Evolutionary conservation across 2,113 vertebrate genomes (phyloP), one percentile per base, ranked within the genome.

Genomic region (Cavia aperea): DNA sequence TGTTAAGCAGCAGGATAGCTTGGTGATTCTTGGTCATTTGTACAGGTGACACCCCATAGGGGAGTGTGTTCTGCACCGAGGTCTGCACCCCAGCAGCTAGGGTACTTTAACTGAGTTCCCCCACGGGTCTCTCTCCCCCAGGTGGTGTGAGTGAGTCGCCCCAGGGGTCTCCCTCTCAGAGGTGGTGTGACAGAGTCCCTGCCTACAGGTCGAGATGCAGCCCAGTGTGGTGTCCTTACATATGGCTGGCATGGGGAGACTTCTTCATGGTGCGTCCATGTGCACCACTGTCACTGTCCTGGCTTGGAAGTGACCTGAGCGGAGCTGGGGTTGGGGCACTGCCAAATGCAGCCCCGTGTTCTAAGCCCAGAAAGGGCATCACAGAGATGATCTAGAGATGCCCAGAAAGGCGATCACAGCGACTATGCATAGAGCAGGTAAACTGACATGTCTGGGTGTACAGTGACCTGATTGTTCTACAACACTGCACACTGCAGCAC

Each of bases 371-470:
- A 39, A 39, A 39, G 39, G 39, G 39, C 39, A 39, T 39, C 39
- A 39, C 39, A 39, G 31, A 39, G 14, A 14, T 18, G 16, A 56
- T 31, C 46, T 43, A 65, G 4, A 21, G 62, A 13, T 23, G 36
- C 75, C 5, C 0, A 65, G 63, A 19, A 54, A 82, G 88, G 46
- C 23, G 70, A 10, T 65, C 31, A 4, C 21, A 16, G 19, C 1
- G 26, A 6, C 60, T 56, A 31, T 73, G 86, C 16, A 19, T 2
- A 79, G 1, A 49, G 14, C 5, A 0, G 39, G 16, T 75, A 12
- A 19, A 4, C 6, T 43, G 60, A 54, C 4, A 33, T 1, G 21
- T 65, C 19, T 39, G 0, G 70, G 7, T 5, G 1, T 1, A 0
- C 18, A 6, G 15, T 23, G 5, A 14, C 12, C 14, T 29, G 39